These are phyloP conservation scores for Geotrupes spiniger DNA, from an alignment of 2,888 invertebrate genomes.

Conservation along the genomic window DNA sequence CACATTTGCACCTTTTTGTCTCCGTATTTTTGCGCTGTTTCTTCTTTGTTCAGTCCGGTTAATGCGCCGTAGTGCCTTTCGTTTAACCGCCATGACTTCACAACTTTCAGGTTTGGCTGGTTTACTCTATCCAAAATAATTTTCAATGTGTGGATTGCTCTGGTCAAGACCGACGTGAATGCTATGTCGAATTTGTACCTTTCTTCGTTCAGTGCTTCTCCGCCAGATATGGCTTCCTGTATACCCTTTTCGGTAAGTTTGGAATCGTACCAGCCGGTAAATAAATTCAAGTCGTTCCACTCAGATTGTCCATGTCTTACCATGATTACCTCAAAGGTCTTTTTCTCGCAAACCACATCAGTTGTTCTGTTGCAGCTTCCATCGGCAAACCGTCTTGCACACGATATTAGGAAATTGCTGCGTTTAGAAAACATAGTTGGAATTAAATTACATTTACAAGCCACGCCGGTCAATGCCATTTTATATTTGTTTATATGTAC, in stretches of 20 bases:
- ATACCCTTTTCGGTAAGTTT: conserved; percentile 49
- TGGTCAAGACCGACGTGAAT: conserved; percentile 75
- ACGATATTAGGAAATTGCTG: no score
- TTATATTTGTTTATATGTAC: no score
- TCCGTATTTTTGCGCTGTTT: conserved; percentile 82
- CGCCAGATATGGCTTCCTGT: conserved; percentile 67
- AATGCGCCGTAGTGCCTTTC: conserved; percentile 86
- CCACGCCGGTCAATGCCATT: no score
- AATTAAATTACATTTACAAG: no score
- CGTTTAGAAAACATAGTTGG: no score
- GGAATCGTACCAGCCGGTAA: conserved; percentile 21
- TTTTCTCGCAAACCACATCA: neutral
- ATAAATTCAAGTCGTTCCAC: conserved; percentile 20
- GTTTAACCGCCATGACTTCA: conserved; percentile 79
- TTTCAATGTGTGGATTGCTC: conserved; percentile 73
- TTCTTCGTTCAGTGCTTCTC: conserved; percentile 68
- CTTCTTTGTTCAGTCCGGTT: conserved; percentile 81
- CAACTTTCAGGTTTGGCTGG: conserved; percentile 62
- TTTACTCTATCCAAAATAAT: conserved; percentile 65
- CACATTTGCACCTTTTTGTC: conserved; percentile 82
- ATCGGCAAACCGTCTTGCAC: no score
- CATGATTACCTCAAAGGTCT: conserved; percentile 16
- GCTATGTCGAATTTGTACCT: conserved; percentile 74
- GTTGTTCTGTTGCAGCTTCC: no score
- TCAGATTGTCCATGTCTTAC: conserved; percentile 22